These are phyloP conservation scores for Epinephelus moara DNA, from an alignment of 2,113 vertebrate genomes.

Conservation along the genomic window DNA sequence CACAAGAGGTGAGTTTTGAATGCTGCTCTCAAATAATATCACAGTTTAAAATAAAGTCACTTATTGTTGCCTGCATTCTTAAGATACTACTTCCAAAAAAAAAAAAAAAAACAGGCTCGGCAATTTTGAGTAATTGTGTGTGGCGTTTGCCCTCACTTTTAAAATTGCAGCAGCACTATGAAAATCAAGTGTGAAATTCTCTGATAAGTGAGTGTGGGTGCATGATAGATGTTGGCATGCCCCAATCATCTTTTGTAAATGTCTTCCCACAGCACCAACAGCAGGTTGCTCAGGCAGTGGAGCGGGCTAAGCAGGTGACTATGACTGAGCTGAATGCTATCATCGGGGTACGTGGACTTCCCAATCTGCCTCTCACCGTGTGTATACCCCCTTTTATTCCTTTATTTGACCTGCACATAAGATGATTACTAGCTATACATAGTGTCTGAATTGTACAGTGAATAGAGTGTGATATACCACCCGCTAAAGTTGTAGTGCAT, in stretches of 20 bases:
- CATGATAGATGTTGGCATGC: conserved; percentile 34
- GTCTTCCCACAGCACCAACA: conserved; percentile 94
- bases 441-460: conserved; percentile 19
- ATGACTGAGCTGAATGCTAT: conserved; percentile 99
- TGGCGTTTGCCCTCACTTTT: conserved; percentile 26
- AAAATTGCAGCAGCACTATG: conserved; percentile 24
- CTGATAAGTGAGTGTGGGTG: conserved; percentile 41
- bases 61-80: conserved; percentile 27
- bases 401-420: conserved; percentile 74
- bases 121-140: conserved; percentile 41
- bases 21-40: conserved; percentile 8
- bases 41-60: conserved; percentile 14
- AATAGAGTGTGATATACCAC: conserved; percentile 1
- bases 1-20: conserved; percentile 94
- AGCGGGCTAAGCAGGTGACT: conserved; percentile 98
- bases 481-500: conserved; percentile 62
- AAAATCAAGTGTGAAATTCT: conserved; percentile 50
- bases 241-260: conserved; percentile 72
- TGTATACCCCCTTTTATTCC: conserved; percentile 88
- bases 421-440: conserved; percentile 6
- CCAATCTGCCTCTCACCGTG: conserved; percentile 88
- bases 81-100: conserved; percentile 3
- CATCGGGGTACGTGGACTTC: conserved; percentile 99
- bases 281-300: conserved; percentile 98
- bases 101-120: neutral